These are phyloP conservation scores for Sturmia bella DNA, from an alignment of 2,888 invertebrate species.

Conservation along the genomic window DNA sequence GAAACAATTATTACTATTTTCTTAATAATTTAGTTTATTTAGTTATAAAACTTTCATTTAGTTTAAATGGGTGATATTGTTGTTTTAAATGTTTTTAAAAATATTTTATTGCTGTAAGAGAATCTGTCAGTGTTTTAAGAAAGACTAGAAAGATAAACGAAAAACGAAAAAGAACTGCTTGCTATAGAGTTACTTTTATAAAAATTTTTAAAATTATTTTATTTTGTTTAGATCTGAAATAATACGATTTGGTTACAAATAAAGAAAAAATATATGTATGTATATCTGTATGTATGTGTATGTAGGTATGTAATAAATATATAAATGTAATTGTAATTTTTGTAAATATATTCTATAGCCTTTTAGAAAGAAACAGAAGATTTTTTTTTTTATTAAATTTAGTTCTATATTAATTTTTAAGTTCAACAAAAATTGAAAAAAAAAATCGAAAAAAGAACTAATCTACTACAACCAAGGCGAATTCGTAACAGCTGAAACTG, in stretches of 20 bases:
- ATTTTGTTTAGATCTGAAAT: no score
- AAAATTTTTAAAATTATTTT: no score
- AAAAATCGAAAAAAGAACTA: constrained; percentile 3
- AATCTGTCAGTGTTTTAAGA: neutral
- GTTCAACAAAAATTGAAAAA: no score
- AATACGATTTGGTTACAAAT: no score
- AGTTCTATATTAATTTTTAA: constrained; percentile 38
- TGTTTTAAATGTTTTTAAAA: constrained; percentile 26
- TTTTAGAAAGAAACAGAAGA: constrained; percentile 13
- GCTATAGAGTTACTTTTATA: no score
- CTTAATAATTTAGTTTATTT: constrained; percentile 3
- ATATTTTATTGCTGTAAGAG: constrained; percentile 24
- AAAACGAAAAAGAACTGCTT: no score
- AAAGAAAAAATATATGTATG: neutral
- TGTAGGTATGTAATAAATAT: neutral
- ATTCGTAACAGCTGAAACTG: no score
- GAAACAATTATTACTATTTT: neutral
- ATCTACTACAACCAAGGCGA: no score
- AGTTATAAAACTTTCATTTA: constrained; percentile 20
- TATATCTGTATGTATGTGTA: neutral
- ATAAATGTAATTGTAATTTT: neutral
- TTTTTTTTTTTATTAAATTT: constrained; percentile 24
- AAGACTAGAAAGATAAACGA: no score
- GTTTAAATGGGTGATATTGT: constrained; percentile 64
- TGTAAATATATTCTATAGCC: constrained; percentile 56